These are phyloP conservation scores for Dasyornis broadbenti DNA, from an alignment of 2,113 vertebrate species.

Conservation along the genomic window DNA sequence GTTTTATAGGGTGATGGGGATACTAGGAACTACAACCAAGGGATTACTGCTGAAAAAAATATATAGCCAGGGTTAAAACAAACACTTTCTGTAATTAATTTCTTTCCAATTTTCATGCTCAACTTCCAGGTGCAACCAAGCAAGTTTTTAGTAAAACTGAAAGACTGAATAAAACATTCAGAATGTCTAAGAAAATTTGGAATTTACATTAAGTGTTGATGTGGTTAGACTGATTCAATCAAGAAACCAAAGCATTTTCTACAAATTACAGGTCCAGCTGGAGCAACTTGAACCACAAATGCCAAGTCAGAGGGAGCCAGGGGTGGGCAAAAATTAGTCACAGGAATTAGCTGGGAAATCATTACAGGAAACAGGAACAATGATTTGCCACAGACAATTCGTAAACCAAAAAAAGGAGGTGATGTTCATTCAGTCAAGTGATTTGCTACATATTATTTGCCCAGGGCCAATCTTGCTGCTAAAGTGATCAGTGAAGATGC, in stretches of 20 bases:
- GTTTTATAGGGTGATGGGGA: not conserved
- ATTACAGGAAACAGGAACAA: not conserved
- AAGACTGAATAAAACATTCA: not conserved
- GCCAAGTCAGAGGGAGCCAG: not conserved
- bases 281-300: not conserved
- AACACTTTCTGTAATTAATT: not conserved
- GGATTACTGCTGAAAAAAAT: not conserved
- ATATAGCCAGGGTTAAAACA: not conserved
- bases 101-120: not conserved
- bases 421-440: not conserved
- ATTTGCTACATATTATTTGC: constrained; percentile 36
- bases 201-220: not conserved
- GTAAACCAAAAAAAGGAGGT: not conserved
- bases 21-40: not conserved
- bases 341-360: not conserved
- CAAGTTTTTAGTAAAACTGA: not conserved
- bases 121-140: not conserved
- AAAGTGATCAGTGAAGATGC: not conserved
- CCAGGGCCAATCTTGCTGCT: constrained; percentile 24
- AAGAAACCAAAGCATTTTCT: not conserved
- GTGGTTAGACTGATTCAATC: not conserved
- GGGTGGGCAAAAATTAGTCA: not conserved
- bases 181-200: not conserved
- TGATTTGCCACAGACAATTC: not conserved
- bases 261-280: not conserved